Conservation (phyloP, 2,888 invertebrate species). For the Spatulosminthurus flaviceps region DNA sequence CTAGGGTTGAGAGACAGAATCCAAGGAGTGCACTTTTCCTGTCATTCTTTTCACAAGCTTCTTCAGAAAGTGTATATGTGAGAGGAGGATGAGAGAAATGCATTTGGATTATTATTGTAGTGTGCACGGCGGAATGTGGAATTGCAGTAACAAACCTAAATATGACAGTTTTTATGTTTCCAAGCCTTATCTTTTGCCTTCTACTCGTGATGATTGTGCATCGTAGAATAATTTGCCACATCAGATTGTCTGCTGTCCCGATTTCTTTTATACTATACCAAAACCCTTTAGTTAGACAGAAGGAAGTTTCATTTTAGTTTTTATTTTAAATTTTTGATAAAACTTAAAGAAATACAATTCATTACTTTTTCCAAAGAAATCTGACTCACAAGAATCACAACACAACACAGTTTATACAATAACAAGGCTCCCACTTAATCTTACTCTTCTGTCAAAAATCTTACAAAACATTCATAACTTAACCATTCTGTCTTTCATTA, state of each 20-base stretch:
- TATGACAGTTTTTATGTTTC: neutral
- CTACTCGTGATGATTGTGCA: neutral
- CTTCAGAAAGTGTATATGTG: too few species aligned
- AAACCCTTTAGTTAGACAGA: too few species aligned
- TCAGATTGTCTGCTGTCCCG: neutral
- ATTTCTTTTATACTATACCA: neutral
- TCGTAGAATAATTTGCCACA: neutral
- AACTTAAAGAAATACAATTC: neutral
- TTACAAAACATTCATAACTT: neutral
- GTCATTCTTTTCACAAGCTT: too few species aligned
- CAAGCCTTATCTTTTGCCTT: neutral
- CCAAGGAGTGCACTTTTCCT: slow-evolving; percentile 3
- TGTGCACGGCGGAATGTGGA: too few species aligned
- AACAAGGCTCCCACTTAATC: neutral
- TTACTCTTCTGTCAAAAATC: neutral
- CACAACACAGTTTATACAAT: too few species aligned
- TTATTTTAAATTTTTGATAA: neutral
- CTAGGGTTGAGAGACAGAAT: neutral
- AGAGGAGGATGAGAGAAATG: neutral
- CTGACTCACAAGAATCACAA: neutral
- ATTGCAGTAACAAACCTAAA: neutral
- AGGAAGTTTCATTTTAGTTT: neutral
- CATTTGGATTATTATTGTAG: neutral
- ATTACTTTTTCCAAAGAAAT: neutral
- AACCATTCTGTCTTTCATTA: neutral